These are phyloP conservation scores for Danaus plexippus DNA, from an alignment of 1,140 invertebrate genomes.

Conservation along the genomic window DNA sequence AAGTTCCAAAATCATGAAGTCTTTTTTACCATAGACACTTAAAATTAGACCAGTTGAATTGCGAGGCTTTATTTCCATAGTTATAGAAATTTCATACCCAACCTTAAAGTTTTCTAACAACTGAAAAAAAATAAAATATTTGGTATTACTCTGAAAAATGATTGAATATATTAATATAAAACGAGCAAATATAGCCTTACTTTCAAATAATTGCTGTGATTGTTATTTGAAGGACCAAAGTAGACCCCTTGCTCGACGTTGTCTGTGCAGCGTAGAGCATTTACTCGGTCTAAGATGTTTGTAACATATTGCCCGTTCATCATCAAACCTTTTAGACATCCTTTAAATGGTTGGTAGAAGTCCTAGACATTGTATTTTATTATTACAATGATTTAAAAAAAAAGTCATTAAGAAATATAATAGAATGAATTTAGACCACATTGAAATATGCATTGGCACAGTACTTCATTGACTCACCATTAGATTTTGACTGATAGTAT, in stretches of 20 bases:
- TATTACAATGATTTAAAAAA: too few relatives aligned
- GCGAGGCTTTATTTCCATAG: constrained; percentile 91
- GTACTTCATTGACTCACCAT: constrained; percentile 26
- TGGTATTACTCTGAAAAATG: background rate
- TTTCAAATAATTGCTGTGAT: constrained; percentile 56
- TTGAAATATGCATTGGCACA: too few relatives aligned
- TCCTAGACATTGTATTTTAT: constrained; percentile 26
- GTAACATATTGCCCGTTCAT: constrained; percentile 79
- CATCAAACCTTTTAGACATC: constrained; percentile 88
- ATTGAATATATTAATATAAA: background rate
- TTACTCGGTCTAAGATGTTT: constrained; percentile 71
- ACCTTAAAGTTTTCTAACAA: constrained; percentile 82
- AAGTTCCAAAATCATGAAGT: constrained; percentile 91
- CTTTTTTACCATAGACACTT: constrained; percentile 83
- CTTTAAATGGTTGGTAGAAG: constrained; percentile 80
- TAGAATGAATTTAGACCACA: too few relatives aligned
- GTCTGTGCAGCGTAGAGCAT: constrained; percentile 85
- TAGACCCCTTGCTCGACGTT: constrained; percentile 90
- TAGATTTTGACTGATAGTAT: constrained; percentile 32
- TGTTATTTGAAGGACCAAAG: constrained; percentile 77
- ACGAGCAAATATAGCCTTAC: constrained; percentile 20
- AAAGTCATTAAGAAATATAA: too few relatives aligned
- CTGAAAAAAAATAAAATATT: constrained; percentile 46
- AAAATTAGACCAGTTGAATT: constrained; percentile 86
- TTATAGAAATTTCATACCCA: constrained; percentile 83